phyloP scores from a whole-genome alignment of 1,140 invertebrate species.

The Cardiocondyla obscurior region DNA sequence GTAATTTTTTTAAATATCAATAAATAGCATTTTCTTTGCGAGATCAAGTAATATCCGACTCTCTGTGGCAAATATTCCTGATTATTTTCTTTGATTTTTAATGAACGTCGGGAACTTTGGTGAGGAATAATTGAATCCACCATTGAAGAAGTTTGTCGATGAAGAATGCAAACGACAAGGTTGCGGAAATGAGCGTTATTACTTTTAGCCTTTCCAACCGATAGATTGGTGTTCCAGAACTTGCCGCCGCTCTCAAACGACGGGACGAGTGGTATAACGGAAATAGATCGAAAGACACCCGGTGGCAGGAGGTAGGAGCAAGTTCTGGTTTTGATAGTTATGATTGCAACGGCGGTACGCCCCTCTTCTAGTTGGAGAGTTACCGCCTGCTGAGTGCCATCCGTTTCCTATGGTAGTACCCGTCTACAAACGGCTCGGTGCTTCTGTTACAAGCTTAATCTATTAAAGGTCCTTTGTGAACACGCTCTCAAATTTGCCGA shows the following conservation, averaged over 20 bases:
- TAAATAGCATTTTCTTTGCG: not conserved
- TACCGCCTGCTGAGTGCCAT: conserved; percentile 71
- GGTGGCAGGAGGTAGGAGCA: conserved; percentile 56
- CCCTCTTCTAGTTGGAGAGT: conserved; percentile 63
- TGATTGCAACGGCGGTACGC: conserved; percentile 74
- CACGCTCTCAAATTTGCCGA: conserved; percentile 16
- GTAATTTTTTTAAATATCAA: conserved; percentile 7
- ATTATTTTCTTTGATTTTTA: not conserved
- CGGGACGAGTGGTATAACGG: conserved; percentile 66
- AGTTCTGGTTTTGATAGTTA: conserved; percentile 80
- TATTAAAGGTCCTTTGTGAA: conserved; percentile 33
- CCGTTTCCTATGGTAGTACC: conserved; percentile 28
- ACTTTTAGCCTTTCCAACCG: conserved; percentile 66
- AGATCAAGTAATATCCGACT: not conserved
- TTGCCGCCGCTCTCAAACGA: conserved; percentile 76
- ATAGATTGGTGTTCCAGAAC: conserved; percentile 68
- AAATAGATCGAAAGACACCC: conserved; percentile 62
- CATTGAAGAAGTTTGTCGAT: conserved; percentile 36
- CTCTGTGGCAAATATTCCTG: not conserved
- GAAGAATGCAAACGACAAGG: conserved; percentile 49
- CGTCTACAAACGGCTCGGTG: conserved; percentile 2
- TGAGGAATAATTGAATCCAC: conserved; percentile 34
- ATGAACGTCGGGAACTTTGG: conserved; percentile 24
- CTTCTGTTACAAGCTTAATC: conserved; percentile 49
- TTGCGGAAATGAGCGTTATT: conserved; percentile 63